These are phyloP conservation scores for Papio anubis DNA, from an alignment of 2,113 vertebrate species.

Conservation along the genomic window DNA sequence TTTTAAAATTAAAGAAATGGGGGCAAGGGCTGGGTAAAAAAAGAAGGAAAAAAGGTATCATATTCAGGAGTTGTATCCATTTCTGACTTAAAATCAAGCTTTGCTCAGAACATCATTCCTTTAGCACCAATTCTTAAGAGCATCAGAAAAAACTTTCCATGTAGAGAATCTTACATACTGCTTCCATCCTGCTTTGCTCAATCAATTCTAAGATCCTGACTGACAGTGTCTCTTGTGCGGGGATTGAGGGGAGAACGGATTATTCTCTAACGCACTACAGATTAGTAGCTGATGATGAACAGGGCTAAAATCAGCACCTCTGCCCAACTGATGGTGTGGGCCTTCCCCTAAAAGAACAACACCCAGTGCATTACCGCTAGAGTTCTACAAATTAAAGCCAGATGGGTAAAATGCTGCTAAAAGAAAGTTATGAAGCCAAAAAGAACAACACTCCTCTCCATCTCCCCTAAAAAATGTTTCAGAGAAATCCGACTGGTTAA, in stretches of 20 bases:
- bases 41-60: not conserved
- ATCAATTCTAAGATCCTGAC: not conserved
- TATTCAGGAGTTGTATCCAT: not conserved
- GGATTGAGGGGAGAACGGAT: not conserved
- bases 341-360: not conserved
- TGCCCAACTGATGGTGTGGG: not conserved
- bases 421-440: conserved; percentile 39
- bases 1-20: conserved; percentile 47
- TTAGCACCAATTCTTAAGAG: not conserved
- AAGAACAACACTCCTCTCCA: not conserved
- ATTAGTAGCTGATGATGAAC: not conserved
- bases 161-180: not conserved
- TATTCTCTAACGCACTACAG: conserved; percentile 21
- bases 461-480: not conserved
- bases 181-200: not conserved
- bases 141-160: not conserved
- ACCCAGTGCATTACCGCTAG: not conserved
- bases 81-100: conserved; percentile 41
- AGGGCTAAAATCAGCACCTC: not conserved
- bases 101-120: not conserved
- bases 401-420: conserved; percentile 1
- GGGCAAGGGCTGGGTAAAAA: not conserved
- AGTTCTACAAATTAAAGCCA: conserved; percentile 49
- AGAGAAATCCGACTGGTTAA: not conserved
- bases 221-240: not conserved